Evolutionary conservation across 2,113 vertebrate genomes (phyloP), one percentile per base, ranked within the genome.

Genomic region (Heterotilapia buettikoferi): DNA sequence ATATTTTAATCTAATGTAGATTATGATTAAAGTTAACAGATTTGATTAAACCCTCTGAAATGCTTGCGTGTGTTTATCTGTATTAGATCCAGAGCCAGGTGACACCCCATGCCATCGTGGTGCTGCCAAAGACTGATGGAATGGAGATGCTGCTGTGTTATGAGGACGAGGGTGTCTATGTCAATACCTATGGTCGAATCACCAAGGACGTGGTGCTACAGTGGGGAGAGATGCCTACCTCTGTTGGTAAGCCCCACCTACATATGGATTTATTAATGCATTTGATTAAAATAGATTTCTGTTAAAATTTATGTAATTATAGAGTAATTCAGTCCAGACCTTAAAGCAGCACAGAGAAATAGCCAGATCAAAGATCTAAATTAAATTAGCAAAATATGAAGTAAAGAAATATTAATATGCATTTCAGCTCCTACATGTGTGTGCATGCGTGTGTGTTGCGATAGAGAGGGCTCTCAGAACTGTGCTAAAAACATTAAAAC

Each of bases 101-200:
- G 91, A 98, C 97, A 59, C 98, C 99, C 88, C 98, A 99, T 26
- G 98, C 98, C 95, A 99, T 99, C 82, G 98, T 99, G 96, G 98
- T 99, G 94, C 97, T 99, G 84, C 98, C 98, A n/a, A 99, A 98
- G 92, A 99, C 98, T 1, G 98, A 99, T 21, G 98, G 98, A 59
- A 99, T 99, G 98, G 98, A 99, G 94, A 98, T 99, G 98, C 97
- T 99, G 31, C 97, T 99, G 91, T 99, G 98, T 91, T 99, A 99
- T 36, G 98, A 99, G 95, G 98, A 99, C 18, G 98, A 99, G 86
- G 98, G 98, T 2, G 98, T 99, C 5, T 99, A 99, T 2, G 98
- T 99, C 26, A 99, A 99, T 95, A 99, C 98, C 71, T 99, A 99
- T 0, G 98, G 98, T n/a, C 97, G 98, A 54, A 99, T 99, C 96